Percentiles rank a stretch among this genome's conserved stretches.
Evolutionary conservation across 2,113 vertebrate species (phyloP).

Genomic region (Cyprinus carpio): DNA sequence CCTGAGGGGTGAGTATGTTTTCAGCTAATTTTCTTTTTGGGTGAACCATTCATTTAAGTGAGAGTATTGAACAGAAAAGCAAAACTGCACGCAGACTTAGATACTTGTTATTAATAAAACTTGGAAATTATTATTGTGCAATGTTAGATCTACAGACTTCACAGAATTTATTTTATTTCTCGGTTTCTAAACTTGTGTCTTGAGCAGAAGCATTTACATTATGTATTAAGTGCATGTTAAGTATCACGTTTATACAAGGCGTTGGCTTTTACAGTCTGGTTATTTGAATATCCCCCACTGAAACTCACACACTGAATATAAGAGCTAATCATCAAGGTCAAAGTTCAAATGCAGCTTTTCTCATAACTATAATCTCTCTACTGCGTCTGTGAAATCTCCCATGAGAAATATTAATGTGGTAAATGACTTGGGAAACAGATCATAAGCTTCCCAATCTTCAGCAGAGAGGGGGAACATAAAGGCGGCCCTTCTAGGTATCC

Average conservation of each 20-base stretch:
- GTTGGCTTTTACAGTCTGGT: neutral
- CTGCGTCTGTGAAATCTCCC: neutral
- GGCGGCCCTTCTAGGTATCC: neutral
- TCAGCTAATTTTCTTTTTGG: too few species aligned
- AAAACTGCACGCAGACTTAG: too few species aligned
- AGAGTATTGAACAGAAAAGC: neutral
- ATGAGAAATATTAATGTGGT: neutral
- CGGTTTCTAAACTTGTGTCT: too few species aligned
- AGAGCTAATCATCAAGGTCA: too few species aligned
- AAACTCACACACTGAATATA: neutral
- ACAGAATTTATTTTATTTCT: neutral
- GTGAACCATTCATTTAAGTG: too few species aligned
- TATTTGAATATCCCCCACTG: neutral
- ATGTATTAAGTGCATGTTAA: conserved; percentile 2
- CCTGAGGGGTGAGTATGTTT: too few species aligned
- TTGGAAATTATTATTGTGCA: neutral
- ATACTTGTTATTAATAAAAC: neutral
- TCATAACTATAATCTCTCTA: too few species aligned
- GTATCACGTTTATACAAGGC: neutral
- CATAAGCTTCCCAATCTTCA: neutral
- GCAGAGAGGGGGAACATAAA: neutral
- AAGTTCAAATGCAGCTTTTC: too few species aligned
- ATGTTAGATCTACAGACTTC: neutral
- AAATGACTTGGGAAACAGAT: conserved; percentile 17
- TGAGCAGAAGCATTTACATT: neutral